These are phyloP conservation scores for Notechis scutatus DNA, from an alignment of 2,113 vertebrate species.

Conservation along the genomic window DNA sequence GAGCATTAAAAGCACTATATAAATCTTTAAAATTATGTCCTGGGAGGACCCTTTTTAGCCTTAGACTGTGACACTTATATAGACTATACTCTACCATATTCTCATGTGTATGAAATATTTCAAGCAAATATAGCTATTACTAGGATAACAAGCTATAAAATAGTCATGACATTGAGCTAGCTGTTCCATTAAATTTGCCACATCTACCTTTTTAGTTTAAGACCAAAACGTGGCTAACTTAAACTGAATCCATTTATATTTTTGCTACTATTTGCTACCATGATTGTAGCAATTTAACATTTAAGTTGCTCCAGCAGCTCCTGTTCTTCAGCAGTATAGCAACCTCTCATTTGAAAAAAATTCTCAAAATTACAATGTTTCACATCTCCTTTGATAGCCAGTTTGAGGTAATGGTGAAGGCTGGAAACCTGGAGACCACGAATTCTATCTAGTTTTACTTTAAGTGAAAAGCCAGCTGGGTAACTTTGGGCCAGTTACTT, in stretches of 20 bases:
- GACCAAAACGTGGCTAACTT: neutral
- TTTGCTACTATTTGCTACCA: neutral
- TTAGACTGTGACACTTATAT: neutral
- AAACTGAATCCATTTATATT: neutral
- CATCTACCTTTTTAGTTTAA: neutral
- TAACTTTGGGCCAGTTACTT: neutral
- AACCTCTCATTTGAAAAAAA: neutral
- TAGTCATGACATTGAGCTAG: neutral
- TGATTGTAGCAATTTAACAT: neutral
- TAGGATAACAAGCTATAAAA: neutral
- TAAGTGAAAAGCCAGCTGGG: neutral
- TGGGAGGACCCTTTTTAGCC: neutral
- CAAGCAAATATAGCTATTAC: neutral
- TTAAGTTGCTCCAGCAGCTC: neutral
- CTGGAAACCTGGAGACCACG: neutral
- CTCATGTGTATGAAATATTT: neutral
- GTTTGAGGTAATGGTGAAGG: neutral
- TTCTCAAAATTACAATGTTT: neutral
- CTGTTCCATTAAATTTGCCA: neutral
- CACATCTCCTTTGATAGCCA: neutral
- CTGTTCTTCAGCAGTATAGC: neutral
- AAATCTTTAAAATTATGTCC: neutral
- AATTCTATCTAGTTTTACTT: neutral
- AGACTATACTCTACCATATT: neutral
- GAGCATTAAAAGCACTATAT: neutral